Percentiles rank a stretch among this genome's conserved stretches.
phyloP scores from a whole-genome alignment of 2,797 vertebrate species.

The Epinephelus coioides region DNA sequence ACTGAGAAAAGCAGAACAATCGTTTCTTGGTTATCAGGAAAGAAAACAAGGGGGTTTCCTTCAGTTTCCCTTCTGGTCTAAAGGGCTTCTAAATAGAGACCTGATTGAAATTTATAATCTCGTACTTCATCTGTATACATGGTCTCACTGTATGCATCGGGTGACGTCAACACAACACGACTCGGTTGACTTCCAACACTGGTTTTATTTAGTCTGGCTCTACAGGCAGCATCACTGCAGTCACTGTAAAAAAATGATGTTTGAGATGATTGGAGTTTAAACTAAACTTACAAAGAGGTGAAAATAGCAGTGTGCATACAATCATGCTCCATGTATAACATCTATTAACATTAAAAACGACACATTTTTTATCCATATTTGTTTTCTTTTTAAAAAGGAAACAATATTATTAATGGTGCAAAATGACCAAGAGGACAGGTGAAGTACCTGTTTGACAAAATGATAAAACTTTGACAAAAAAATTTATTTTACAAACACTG shows the following conservation, averaged over 20 bases:
- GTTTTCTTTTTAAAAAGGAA: too few relatives aligned
- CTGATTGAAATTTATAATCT: neutral
- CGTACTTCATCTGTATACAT: too few relatives aligned
- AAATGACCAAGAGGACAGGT: too few relatives aligned
- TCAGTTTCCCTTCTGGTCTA: neutral
- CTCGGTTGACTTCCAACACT: neutral
- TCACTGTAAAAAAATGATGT: neutral
- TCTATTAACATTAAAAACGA: too few relatives aligned
- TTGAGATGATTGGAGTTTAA: neutral
- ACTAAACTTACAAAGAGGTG: neutral
- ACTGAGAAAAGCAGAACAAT: neutral
- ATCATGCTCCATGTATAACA: too few relatives aligned
- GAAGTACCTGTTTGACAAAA: too few relatives aligned
- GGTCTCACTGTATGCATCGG: neutral
- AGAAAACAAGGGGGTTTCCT: fast-evolving
- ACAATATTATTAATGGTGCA: neutral
- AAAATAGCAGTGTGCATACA: neutral
- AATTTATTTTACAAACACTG: too few relatives aligned
- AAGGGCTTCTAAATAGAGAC: neutral
- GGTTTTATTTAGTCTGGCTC: neutral
- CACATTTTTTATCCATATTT: too few relatives aligned
- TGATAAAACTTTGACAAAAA: too few relatives aligned
- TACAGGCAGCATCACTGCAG: neutral
- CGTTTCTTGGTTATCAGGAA: neutral
- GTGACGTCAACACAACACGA: neutral